Evolutionary conservation across 2,888 invertebrate genomes (phyloP).

Genomic region (Cantharis rustica): DNA sequence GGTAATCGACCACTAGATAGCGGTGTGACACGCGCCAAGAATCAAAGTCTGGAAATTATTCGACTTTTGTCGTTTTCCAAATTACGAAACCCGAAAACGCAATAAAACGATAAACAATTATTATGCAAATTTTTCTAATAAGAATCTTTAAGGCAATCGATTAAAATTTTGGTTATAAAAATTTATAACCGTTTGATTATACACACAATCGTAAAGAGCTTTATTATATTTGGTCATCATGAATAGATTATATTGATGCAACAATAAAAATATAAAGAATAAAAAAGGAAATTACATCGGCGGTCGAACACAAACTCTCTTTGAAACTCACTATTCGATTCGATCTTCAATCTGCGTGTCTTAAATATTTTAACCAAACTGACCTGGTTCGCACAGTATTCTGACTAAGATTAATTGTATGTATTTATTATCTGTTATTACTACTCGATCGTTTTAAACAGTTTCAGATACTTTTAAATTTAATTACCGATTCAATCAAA

Average conservation of each 20-base stretch:
- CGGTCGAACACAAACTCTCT: background rate
- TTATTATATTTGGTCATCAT: background rate
- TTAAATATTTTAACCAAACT: constrained; percentile 32
- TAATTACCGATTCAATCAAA: background rate
- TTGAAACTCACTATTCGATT: background rate
- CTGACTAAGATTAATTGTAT: constrained; percentile 48
- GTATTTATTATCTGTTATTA: constrained; percentile 48
- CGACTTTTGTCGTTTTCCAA: background rate
- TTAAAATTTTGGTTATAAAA: constrained; percentile 18
- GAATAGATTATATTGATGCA: constrained; percentile 2
- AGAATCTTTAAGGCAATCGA: background rate
- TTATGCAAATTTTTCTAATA: background rate
- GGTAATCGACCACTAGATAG: background rate
- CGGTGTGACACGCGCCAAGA: background rate
- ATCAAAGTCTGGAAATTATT: background rate
- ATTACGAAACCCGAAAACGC: background rate
- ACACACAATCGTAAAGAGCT: constrained; percentile 15
- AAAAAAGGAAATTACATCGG: background rate
- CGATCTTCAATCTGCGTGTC: background rate
- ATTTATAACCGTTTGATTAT: constrained; percentile 19
- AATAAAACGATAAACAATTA: background rate
- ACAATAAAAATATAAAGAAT: background rate
- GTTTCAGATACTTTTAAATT: background rate
- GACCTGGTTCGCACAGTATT: constrained; percentile 44
- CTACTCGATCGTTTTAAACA: constrained; percentile 36